A percentile compares a stretch with the other conserved stretches of the same genome.
Evolutionary conservation across 2,888 invertebrate genomes (phyloP).

Genomic region (Augochlorella aurata): DNA sequence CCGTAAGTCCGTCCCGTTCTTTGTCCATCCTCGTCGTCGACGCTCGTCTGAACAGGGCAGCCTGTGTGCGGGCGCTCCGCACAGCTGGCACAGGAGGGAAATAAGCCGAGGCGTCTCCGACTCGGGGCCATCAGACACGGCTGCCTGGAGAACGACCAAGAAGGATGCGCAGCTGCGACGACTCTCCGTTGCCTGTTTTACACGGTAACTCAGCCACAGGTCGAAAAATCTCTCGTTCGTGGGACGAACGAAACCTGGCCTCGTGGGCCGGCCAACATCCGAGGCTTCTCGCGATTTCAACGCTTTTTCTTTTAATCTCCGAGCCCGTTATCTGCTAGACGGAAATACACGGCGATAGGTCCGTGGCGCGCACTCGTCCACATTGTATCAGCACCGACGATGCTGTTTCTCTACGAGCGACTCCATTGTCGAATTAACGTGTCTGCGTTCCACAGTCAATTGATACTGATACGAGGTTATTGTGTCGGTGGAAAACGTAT

Average conservation of each 20-base stretch:
- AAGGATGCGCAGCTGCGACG: constrained; percentile 69
- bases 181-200: constrained; percentile 38
- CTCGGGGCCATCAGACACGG: constrained; percentile 62
- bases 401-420: background rate
- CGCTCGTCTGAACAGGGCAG: constrained; percentile 38
- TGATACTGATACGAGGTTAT: constrained; percentile 9
- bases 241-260: constrained; percentile 25
- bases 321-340: constrained; percentile 44
- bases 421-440: constrained; percentile 6
- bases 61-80: constrained; percentile 55
- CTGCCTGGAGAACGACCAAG: constrained; percentile 67
- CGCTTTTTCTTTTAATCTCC: constrained; percentile 34
- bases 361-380: background rate
- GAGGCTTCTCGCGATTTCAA: constrained; percentile 15
- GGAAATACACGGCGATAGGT: constrained; percentile 52
- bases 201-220: constrained; percentile 50
- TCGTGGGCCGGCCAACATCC: constrained; percentile 14
- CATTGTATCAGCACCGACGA: constrained; percentile 7
- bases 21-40: constrained; percentile 11
- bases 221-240: constrained; percentile 55
- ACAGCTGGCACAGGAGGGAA: constrained; percentile 73
- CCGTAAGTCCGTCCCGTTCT: constrained; percentile 25
- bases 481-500: background rate
- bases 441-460: constrained; percentile 20
- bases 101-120: constrained; percentile 66